Conservation (phyloP, 1,140 invertebrate species). For the Colletes gigas region DNA sequence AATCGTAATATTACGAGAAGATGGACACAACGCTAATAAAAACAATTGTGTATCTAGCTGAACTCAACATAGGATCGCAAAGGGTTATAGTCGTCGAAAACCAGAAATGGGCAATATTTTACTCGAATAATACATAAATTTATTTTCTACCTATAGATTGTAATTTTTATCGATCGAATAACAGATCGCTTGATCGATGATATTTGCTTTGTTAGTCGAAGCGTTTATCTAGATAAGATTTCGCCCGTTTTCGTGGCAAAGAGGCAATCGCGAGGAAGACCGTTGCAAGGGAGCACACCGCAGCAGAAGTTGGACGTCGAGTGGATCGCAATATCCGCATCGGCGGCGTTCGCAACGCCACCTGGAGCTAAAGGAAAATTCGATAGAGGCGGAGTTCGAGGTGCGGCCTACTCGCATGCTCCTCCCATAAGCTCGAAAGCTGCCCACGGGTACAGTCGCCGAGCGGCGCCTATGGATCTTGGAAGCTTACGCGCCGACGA, state of each 20-base stretch:
- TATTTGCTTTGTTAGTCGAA: too few species aligned
- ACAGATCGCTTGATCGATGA: too few species aligned
- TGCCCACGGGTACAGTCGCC: conserved; percentile 57
- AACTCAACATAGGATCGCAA: too few species aligned
- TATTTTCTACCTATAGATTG: too few species aligned
- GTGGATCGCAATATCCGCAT: conserved; percentile 36
- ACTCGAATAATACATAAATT: too few species aligned
- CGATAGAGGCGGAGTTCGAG: conserved; percentile 76
- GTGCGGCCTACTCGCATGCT: conserved; percentile 73
- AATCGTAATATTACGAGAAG: too few species aligned
- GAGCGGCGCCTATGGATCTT: conserved; percentile 71
- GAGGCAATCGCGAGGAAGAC: conserved; percentile 7
- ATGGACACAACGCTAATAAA: too few species aligned
- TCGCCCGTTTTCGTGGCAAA: not conserved
- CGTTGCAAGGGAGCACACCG: conserved; percentile 24
- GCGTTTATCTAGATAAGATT: too few species aligned
- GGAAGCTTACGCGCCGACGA: conserved; percentile 63
- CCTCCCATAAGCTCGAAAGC: conserved; percentile 76
- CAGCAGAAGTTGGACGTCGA: conserved; percentile 44
- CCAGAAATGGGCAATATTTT: too few species aligned
- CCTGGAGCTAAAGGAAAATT: conserved; percentile 55
- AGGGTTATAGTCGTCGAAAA: too few species aligned
- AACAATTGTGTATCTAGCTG: too few species aligned
- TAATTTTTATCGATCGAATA: too few species aligned
- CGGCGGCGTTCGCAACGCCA: conserved; percentile 55